phyloP scores from a whole-genome alignment of 2,888 invertebrate genomes.

The Campoletis raptor region DNA sequence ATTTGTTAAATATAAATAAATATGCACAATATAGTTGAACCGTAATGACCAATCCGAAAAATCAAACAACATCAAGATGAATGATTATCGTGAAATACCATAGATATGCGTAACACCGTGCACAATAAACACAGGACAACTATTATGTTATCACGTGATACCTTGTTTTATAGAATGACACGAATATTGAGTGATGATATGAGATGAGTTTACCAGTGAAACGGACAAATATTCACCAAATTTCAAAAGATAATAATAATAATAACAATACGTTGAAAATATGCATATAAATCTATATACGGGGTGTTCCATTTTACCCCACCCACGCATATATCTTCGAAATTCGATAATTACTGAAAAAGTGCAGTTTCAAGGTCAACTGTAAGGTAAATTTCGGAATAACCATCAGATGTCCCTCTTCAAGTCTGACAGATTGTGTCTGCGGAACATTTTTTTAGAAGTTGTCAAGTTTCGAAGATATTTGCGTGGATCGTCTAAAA shows the following conservation, averaged over 20 bases:
- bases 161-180: background rate
- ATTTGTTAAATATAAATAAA: background rate
- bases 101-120: background rate
- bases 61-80: background rate
- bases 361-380: too few relatives aligned
- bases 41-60: background rate
- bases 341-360: too few relatives aligned
- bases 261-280: constrained; percentile 14
- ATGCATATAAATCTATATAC: background rate
- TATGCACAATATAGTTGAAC: background rate
- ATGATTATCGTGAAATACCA: background rate
- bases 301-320: too few relatives aligned
- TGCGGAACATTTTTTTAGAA: too few relatives aligned
- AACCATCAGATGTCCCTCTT: too few relatives aligned
- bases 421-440: too few relatives aligned
- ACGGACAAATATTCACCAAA: constrained; percentile 14
- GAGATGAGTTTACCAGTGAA: constrained; percentile 15
- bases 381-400: too few relatives aligned
- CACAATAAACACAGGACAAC: background rate
- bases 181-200: constrained; percentile 20
- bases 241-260: constrained; percentile 34
- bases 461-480: too few relatives aligned
- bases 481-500: too few relatives aligned
- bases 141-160: background rate
- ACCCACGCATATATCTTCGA: too few relatives aligned